Evolutionary conservation across 1,140 invertebrate species (phyloP).

Genomic region (Coboldia fuscipes): DNA sequence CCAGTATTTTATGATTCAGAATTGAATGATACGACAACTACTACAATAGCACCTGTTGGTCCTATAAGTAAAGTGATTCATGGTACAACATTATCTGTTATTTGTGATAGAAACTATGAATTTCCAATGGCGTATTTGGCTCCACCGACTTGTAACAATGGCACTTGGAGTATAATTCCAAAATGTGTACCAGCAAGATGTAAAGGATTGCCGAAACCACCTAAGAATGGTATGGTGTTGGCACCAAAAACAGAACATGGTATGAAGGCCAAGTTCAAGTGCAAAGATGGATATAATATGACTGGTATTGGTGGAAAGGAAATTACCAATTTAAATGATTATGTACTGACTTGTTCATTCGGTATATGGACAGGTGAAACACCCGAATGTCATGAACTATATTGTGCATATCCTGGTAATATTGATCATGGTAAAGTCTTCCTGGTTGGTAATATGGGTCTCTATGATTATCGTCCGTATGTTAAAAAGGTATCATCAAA

Average conservation of each 20-base stretch:
- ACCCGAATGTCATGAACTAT: conserved; percentile 74
- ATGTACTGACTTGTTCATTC: conserved; percentile 63
- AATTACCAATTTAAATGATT: conserved; percentile 24
- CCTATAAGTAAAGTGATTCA: conserved; percentile 45
- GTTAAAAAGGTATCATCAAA: conserved; percentile 53
- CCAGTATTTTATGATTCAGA: too few species aligned
- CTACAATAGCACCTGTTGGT: conserved; percentile 23
- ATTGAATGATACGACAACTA: conserved; percentile 17
- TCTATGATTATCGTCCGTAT: conserved; percentile 93
- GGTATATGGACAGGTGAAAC: conserved; percentile 81
- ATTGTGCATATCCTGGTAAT: conserved; percentile 82
- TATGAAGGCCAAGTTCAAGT: conserved; percentile 77
- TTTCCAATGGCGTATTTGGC: conserved; percentile 26
- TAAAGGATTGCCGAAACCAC: conserved; percentile 66
- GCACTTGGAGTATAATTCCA: conserved; percentile 87
- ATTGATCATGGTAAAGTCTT: conserved; percentile 80
- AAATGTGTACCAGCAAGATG: conserved; percentile 76
- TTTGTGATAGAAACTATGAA: conserved; percentile 75
- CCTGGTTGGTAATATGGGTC: conserved; percentile 88
- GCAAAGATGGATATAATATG: conserved; percentile 74
- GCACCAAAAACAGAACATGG: conserved; percentile 91
- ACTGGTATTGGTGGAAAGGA: conserved; percentile 34
- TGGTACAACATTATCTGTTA: conserved; percentile 61
- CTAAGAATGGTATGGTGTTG: conserved; percentile 83
- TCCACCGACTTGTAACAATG: conserved; percentile 63